These are phyloP conservation scores for Sarcophaga caerulescens DNA, from an alignment of 2,888 invertebrate species.

Conservation along the genomic window DNA sequence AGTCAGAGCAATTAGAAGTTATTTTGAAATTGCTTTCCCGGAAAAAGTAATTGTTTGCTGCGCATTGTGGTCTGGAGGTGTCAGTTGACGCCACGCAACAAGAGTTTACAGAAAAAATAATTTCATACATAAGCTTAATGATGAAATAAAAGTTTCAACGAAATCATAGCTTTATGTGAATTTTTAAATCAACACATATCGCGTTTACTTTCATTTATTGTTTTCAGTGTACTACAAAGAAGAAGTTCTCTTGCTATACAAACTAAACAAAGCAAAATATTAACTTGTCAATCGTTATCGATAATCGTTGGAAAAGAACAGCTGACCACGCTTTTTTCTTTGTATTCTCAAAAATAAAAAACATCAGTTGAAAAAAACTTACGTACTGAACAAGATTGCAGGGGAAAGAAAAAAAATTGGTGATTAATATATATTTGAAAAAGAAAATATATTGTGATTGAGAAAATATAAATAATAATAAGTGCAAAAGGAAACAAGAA, in stretches of 20 bases:
- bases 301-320: slow-evolving; percentile 18
- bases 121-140: no score
- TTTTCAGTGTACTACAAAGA: background rate
- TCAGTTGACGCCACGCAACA: no score
- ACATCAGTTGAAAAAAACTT: slow-evolving; percentile 31
- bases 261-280: slow-evolving; percentile 26
- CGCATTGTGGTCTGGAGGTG: no score
- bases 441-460: background rate
- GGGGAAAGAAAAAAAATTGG: background rate
- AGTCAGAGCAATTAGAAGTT: no score
- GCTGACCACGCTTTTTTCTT: slow-evolving; percentile 16
- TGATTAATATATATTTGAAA: background rate
- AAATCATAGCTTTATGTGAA: no score
- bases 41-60: no score
- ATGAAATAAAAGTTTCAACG: no score
- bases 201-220: background rate
- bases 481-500: slow-evolving; percentile 1
- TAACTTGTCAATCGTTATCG: background rate
- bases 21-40: no score
- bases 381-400: slow-evolving; percentile 9
- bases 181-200: background rate
- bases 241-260: background rate
- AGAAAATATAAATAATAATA: background rate
- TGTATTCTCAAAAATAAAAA: background rate
- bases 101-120: no score